Percentiles rank a stretch among this genome's conserved stretches.
These are phyloP conservation scores for Axea sp. DNA, from an alignment of 2,888 invertebrate species.

Conservation along the genomic window DNA sequence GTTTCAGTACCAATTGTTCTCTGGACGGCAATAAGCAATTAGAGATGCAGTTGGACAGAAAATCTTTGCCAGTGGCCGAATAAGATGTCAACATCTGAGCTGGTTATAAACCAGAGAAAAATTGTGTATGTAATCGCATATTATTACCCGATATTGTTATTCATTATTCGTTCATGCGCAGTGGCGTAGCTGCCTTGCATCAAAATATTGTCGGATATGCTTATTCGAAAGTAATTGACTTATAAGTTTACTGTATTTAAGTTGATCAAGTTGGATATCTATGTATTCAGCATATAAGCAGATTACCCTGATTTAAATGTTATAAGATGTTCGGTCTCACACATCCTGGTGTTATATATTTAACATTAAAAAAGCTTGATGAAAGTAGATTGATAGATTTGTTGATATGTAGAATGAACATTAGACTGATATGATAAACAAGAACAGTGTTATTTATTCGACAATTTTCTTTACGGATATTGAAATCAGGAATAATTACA, in stretches of 20 bases:
- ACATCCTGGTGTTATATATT: not conserved
- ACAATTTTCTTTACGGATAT: too few relatives aligned
- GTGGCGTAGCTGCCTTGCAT: slow-evolving; percentile 24
- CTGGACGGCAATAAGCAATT: slow-evolving; percentile 76
- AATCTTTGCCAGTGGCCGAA: slow-evolving; percentile 57
- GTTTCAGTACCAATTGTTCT: slow-evolving; percentile 80
- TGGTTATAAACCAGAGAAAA: slow-evolving; percentile 19
- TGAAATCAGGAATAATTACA: too few relatives aligned
- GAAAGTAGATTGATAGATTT: too few relatives aligned
- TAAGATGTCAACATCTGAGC: slow-evolving; percentile 25
- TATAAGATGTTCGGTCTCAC: not conserved
- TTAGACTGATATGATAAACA: too few relatives aligned
- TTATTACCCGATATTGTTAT: not conserved
- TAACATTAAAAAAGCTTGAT: too few relatives aligned
- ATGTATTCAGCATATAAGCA: not conserved
- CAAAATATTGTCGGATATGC: too few relatives aligned
- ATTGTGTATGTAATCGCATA: slow-evolving; percentile 44
- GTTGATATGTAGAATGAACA: too few relatives aligned
- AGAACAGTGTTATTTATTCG: too few relatives aligned
- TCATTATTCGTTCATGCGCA: not conserved
- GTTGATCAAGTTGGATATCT: too few relatives aligned
- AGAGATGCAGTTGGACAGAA: slow-evolving; percentile 64
- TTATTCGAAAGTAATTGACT: too few relatives aligned
- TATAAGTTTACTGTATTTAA: too few relatives aligned
- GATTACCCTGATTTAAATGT: not conserved